phyloP scores from a whole-genome alignment of 2,113 vertebrate genomes.

The Thamnaconus septentrionalis region DNA sequence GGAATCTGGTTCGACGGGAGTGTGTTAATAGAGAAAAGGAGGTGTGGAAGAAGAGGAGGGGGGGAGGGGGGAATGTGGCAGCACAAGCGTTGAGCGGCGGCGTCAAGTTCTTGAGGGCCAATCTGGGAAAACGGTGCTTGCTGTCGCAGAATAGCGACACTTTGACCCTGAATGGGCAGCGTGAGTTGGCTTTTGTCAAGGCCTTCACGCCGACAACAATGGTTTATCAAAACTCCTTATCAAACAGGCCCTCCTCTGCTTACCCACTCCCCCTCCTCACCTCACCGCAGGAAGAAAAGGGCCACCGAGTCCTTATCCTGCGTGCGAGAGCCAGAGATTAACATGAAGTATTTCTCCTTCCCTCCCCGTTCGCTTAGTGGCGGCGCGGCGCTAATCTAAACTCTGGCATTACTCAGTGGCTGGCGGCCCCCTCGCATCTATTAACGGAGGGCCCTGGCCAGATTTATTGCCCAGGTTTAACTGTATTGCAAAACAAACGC shows the following conservation, averaged over 20 bases:
- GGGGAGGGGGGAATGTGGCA: slow-evolving; percentile 2
- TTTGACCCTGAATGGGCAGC: slow-evolving; percentile 5
- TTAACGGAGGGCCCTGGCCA: slow-evolving; percentile 67
- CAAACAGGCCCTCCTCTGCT: neutral
- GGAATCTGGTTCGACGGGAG: slow-evolving; percentile 25
- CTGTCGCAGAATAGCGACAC: neutral
- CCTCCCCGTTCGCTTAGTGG: slow-evolving; percentile 52
- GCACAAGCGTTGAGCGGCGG: slow-evolving; percentile 7
- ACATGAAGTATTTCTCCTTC: slow-evolving; percentile 62
- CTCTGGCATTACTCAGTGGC: slow-evolving; percentile 73
- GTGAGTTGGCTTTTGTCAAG: too few relatives aligned
- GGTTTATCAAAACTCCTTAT: too few relatives aligned
- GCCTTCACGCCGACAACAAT: too few relatives aligned
- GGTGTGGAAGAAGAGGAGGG: slow-evolving; percentile 2
- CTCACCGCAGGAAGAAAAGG: slow-evolving; percentile 30
- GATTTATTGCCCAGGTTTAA: slow-evolving; percentile 80
- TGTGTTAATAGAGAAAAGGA: slow-evolving; percentile 30
- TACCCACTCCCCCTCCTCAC: slow-evolving; percentile 14
- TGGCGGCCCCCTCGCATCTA: slow-evolving; percentile 57
- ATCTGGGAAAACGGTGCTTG: neutral
- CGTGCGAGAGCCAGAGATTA: slow-evolving; percentile 65
- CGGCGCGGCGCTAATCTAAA: slow-evolving; percentile 67
- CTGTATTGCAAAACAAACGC: slow-evolving; percentile 79
- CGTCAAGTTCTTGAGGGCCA: slow-evolving; percentile 7
- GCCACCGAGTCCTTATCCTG: slow-evolving; percentile 56